Conservation (phyloP, 2,888 invertebrate species). For the Phengaris arion region DNA sequence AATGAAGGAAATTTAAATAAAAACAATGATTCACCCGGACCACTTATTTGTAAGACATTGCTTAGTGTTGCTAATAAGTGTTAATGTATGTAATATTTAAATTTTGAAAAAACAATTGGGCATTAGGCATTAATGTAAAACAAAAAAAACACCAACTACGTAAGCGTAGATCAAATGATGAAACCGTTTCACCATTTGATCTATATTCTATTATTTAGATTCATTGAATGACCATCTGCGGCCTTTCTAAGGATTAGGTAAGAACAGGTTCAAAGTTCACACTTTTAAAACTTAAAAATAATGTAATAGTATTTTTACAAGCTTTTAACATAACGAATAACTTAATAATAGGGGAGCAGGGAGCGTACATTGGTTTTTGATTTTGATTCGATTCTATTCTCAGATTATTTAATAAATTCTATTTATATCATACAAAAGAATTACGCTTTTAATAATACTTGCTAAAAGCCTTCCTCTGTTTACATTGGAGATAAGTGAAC, state of each 20-base stretch:
- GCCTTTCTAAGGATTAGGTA: neutral
- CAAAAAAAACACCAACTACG: neutral
- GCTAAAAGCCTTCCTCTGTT: constrained; percentile 13
- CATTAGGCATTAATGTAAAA: neutral
- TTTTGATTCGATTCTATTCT: neutral
- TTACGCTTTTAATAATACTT: neutral
- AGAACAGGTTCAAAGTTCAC: no score
- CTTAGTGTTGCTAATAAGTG: neutral
- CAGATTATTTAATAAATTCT: neutral
- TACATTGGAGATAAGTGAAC: neutral
- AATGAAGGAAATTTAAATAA: neutral
- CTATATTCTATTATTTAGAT: neutral
- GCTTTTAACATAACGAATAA: no score
- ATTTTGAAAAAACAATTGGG: neutral
- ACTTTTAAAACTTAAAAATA: no score
- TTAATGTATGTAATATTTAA: neutral
- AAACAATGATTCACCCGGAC: neutral
- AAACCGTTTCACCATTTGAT: neutral
- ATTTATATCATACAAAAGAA: neutral
- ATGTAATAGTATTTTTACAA: no score
- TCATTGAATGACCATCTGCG: neutral
- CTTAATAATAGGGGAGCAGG: no score
- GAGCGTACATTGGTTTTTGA: no score
- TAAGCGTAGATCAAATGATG: no score
- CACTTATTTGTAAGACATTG: neutral